A percentile compares a stretch with the other conserved stretches of the same genome.
Evolutionary conservation across 2,797 vertebrate genomes (phyloP).

Genomic region (Sphenopsis melanotis): DNA sequence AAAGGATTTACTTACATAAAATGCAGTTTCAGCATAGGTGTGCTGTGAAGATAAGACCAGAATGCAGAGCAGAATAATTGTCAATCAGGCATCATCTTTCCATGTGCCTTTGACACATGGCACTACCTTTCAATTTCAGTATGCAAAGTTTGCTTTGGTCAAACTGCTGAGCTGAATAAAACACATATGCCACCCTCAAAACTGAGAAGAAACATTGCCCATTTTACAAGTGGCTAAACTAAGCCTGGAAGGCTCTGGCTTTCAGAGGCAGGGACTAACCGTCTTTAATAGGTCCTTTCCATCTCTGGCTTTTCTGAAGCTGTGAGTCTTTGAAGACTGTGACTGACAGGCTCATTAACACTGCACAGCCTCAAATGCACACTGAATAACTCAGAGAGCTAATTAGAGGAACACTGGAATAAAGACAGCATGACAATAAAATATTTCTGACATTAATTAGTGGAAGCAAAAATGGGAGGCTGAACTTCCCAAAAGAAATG

Average conservation of each 20-base stretch:
- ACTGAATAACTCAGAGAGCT: background rate
- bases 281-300: background rate
- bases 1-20: background rate
- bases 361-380: background rate
- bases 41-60: background rate
- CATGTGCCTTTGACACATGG: background rate
- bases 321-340: constrained; percentile 15
- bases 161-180: background rate
- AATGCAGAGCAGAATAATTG: background rate
- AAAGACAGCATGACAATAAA: constrained; percentile 33
- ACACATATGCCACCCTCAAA: background rate
- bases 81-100: background rate
- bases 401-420: constrained; percentile 15
- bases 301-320: background rate
- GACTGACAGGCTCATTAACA: constrained; percentile 51
- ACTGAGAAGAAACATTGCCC: background rate
- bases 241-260: background rate
- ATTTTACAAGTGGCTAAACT: background rate
- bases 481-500: background rate
- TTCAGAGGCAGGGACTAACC: background rate
- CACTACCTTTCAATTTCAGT: background rate
- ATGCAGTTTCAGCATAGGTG: background rate
- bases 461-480: background rate
- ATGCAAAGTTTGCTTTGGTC: background rate
- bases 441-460: constrained; percentile 26